Base-by-base conservation (phyloP, 1,140 invertebrate genomes). In the Propsilocerus akamusi region DNA sequence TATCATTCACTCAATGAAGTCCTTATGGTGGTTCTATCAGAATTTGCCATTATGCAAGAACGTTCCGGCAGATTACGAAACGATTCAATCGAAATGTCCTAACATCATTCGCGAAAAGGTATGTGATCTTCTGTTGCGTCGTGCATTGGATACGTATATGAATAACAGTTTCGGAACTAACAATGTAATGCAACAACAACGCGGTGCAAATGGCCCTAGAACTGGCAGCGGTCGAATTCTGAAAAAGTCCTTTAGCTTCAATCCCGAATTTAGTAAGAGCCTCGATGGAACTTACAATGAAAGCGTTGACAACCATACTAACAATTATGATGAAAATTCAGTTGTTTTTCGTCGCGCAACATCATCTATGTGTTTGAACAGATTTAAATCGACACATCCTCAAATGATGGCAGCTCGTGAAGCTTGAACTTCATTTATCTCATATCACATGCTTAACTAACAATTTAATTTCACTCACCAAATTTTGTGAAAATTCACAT, bases 101-200 rank as follows among this genome's bases (percentile, higher is more conserved):
- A 57, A 58, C 49, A 61, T 65, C 51, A 46, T 64, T 34, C 60
- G 63, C 51, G 64, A 65, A 53, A 65, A 65, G 63, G 63, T 65
- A 65, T 64, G 37, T 25, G 49, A 51, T 41, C 22, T 41, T 17
- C 4, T 8, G n/a, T n/a, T n/a, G n/a, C n/a, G n/a, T n/a, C n/a
- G n/a, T n/a, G n/a, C n/a, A n/a, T n/a, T n/a, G n/a, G n/a, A n/a
- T n/a, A n/a, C n/a, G n/a, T n/a, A n/a, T n/a, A n/a, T n/a, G n/a
- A n/a, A n/a, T n/a, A n/a, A n/a, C n/a, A n/a, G n/a, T n/a, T n/a
- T n/a, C n/a, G n/a, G n/a, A n/a, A n/a, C n/a, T n/a, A n/a, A n/a
- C n/a, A n/a, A n/a, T n/a, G n/a, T n/a, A n/a, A n/a, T n/a, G n/a
- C n/a, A n/a, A n/a, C n/a, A n/a, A n/a, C n/a, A n/a, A n/a, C n/a